Percentiles rank a stretch among this genome's conserved stretches.
These are phyloP conservation scores for Eremobia ochroleuca DNA, from an alignment of 2,888 invertebrate species.

Conservation along the genomic window DNA sequence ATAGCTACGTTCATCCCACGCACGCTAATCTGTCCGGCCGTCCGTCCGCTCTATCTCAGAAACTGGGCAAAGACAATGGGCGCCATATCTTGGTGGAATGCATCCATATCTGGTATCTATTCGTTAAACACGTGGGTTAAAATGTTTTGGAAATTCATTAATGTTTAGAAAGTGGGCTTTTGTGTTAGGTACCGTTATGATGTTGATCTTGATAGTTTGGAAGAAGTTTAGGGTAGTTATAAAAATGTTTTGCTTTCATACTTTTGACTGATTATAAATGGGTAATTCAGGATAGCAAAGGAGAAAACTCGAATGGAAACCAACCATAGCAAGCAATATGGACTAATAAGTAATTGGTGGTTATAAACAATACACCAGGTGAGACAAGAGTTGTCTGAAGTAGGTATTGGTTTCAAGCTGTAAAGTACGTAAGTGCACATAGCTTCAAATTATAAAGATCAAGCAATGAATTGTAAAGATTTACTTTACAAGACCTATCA, in stretches of 20 bases:
- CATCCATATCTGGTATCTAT: constrained; percentile 70
- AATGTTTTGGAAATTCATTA: constrained; percentile 67
- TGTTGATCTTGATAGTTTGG: constrained; percentile 8
- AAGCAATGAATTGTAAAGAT: not conserved
- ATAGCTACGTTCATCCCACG: constrained; percentile 75
- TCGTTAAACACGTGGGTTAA: constrained; percentile 65
- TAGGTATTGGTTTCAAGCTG: not conserved
- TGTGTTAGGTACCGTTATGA: constrained; percentile 50
- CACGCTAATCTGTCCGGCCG: constrained; percentile 72
- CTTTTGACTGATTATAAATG: not conserved
- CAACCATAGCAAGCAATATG: not conserved
- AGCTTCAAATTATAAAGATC: not conserved
- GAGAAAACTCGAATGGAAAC: not conserved
- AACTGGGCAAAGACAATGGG: constrained; percentile 77
- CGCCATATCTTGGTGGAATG: constrained; percentile 77
- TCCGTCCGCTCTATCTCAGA: constrained; percentile 61
- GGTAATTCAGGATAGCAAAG: too few relatives aligned
- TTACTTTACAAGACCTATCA: not conserved
- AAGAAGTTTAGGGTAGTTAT: constrained; percentile 14
- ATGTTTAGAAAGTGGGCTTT: constrained; percentile 65
- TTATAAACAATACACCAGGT: not conserved
- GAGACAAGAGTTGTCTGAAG: not conserved
- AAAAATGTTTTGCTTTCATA: not conserved
- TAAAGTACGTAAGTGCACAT: not conserved
- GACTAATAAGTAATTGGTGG: not conserved